Base-by-base conservation (phyloP, 2,797 vertebrate species). In the Acestrorhynchus altus region DNA sequence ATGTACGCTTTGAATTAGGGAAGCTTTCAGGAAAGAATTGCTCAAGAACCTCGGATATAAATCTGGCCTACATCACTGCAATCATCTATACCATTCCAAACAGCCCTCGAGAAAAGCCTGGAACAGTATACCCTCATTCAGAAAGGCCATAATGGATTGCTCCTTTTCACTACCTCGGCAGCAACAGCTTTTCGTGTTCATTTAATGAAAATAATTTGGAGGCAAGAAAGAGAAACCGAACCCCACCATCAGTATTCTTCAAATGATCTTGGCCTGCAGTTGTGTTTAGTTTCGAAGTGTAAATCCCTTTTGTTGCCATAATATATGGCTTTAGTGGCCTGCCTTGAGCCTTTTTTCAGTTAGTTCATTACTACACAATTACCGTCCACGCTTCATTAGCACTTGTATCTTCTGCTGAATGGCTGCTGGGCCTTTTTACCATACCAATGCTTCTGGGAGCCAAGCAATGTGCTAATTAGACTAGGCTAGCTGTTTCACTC, bases 301-400 rank as follows among this genome's bases (percentile, higher is more conserved):
- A 95, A 94, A 94, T 95, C 93, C 94, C 94, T 93, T 95, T 96
- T 96, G 95, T 96, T 85, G 90, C 89, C 85, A 87, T 95, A 96
- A 96, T 95, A 95, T 95, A 96, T 94, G 93, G 94, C 94, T 95
- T 94, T 96, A 89, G 93, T 94, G 93, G 94, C 93, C 94, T 95
- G 95, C 94, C 94, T 95, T 93, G 94, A 95, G 95, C 94, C 95
- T 97, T 96, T 77, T 96, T 96, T 96, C 95, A 95, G 94, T 96
- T 96, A 96, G 95, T 98, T 98, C 97, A 98, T 98, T 96, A 96
- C 94, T 95, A 96, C 95, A 98, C 97, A 98, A 97, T 98, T 96
- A 95, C 94, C 91, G 92, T 95, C 96, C 96, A 98, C 93, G 96
- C 96, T 94, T 96, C 95, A 97, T 98, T 98, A 97, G 94, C 92